These are phyloP conservation scores for Geotrupes spiniger DNA, from an alignment of 2,888 invertebrate species.

Conservation along the genomic window DNA sequence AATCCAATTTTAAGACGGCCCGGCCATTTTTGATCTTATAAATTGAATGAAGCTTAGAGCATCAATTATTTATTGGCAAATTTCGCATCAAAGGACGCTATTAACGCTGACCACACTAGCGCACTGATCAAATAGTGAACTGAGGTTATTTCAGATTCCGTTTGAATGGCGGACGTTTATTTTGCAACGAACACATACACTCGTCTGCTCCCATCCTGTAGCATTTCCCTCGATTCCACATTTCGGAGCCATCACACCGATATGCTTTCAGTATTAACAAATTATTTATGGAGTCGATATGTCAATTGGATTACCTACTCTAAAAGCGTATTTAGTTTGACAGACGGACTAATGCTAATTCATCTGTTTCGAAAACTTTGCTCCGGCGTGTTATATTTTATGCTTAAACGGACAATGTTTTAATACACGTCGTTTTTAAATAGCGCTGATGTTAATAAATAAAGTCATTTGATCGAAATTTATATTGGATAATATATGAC, in stretches of 20 bases:
- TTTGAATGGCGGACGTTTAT: constrained; percentile 24
- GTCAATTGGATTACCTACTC: constrained; percentile 16
- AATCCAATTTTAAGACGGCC: too few species aligned
- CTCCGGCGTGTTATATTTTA: too few species aligned
- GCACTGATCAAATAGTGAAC: constrained; percentile 26
- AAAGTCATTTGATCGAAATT: too few species aligned
- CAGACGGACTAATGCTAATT: background rate
- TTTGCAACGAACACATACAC: constrained; percentile 13
- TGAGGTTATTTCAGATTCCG: constrained; percentile 27
- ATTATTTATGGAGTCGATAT: constrained; percentile 24
- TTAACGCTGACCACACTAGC: constrained; percentile 28
- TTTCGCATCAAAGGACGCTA: constrained; percentile 20
- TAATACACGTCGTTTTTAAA: too few species aligned
- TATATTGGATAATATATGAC: too few species aligned
- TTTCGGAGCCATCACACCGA: constrained; percentile 3
- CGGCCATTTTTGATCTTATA: too few species aligned
- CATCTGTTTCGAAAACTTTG: too few species aligned
- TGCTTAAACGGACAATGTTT: too few species aligned
- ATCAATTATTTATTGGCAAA: constrained; percentile 19
- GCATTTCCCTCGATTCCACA: constrained; percentile 2
- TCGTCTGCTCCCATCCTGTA: background rate
- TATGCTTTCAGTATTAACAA: constrained; percentile 21
- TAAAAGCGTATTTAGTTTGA: constrained; percentile 10
- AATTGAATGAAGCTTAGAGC: constrained; percentile 16
- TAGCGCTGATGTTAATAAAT: too few species aligned